These are phyloP conservation scores for Leptoteleia sp. DNA, from an alignment of 1,140 invertebrate genomes.

Conservation along the genomic window DNA sequence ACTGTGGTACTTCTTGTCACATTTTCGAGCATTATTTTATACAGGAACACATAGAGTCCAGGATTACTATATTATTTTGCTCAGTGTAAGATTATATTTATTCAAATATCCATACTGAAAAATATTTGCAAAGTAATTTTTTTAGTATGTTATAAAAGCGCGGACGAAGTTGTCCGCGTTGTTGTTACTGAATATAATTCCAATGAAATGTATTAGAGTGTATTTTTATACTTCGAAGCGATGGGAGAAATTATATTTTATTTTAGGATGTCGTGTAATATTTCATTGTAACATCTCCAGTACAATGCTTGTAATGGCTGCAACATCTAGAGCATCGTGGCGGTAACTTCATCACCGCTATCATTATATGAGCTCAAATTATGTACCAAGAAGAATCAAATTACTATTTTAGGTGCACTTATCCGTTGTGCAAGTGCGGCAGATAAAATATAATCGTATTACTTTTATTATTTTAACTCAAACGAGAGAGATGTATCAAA, in stretches of 20 bases:
- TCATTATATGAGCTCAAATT: conserved; percentile 53
- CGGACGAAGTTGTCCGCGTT: not conserved
- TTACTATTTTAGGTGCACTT: conserved; percentile 39
- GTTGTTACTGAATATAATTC: conserved; percentile 8
- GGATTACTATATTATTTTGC: no score
- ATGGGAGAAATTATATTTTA: conserved; percentile 27
- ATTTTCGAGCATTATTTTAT: no score
- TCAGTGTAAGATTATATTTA: no score
- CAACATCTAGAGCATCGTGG: conserved; percentile 12
- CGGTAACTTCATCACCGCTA: conserved; percentile 44
- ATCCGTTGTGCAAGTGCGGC: conserved; percentile 10
- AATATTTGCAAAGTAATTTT: no score
- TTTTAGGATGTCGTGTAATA: conserved; percentile 41
- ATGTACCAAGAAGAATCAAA: conserved; percentile 34
- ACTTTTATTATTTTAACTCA: conserved; percentile 4
- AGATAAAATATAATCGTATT: conserved; percentile 17
- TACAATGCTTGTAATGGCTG: conserved; percentile 53
- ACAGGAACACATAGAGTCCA: no score
- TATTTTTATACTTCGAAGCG: conserved; percentile 38
- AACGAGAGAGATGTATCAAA: not conserved
- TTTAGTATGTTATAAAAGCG: not conserved
- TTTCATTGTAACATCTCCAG: conserved; percentile 54
- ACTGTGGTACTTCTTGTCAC: no score
- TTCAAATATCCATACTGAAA: no score
- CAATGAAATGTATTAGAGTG: conserved; percentile 19